Conservation (phyloP, 1,140 invertebrate genomes). For the Cheumatopsyche charites region DNA sequence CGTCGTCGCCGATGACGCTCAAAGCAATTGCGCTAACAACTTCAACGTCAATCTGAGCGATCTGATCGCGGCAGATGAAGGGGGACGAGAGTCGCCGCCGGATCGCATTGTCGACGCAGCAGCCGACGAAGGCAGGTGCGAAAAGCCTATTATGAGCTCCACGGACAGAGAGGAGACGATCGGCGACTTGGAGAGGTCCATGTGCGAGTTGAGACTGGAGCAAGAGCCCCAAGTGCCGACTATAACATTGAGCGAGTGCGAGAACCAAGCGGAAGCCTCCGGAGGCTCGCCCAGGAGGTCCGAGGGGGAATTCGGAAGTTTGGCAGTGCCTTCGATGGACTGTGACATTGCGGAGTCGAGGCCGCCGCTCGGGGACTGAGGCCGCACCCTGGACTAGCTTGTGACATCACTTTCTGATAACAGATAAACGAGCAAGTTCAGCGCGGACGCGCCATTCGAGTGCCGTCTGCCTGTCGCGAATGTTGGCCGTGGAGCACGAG, state of each 20-base stretch:
- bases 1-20: constrained; percentile 41
- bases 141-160: constrained; percentile 20
- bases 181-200: constrained; percentile 53
- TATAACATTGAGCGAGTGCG: constrained; percentile 61
- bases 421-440: background rate
- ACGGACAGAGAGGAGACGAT: constrained; percentile 43
- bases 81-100: constrained; percentile 47
- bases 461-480: constrained; percentile 44
- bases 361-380: constrained; percentile 46
- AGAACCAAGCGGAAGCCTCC: constrained; percentile 47
- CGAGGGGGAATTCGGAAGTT: constrained; percentile 49
- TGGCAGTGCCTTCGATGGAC: constrained; percentile 58
- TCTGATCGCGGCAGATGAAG: constrained; percentile 53
- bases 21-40: constrained; percentile 50
- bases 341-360: constrained; percentile 55
- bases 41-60: constrained; percentile 59
- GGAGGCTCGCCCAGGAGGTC: background rate
- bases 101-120: constrained; percentile 48
- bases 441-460: constrained; percentile 1
- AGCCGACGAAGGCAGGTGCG: constrained; percentile 52
- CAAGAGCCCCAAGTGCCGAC: constrained; percentile 51
- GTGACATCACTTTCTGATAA: constrained; percentile 20
- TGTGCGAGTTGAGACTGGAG: constrained; percentile 55
- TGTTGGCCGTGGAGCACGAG: constrained; percentile 57
- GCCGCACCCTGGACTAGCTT: background rate